phyloP scores from a whole-genome alignment of 2,113 vertebrate species.

The Cephalopterus ornatus region DNA sequence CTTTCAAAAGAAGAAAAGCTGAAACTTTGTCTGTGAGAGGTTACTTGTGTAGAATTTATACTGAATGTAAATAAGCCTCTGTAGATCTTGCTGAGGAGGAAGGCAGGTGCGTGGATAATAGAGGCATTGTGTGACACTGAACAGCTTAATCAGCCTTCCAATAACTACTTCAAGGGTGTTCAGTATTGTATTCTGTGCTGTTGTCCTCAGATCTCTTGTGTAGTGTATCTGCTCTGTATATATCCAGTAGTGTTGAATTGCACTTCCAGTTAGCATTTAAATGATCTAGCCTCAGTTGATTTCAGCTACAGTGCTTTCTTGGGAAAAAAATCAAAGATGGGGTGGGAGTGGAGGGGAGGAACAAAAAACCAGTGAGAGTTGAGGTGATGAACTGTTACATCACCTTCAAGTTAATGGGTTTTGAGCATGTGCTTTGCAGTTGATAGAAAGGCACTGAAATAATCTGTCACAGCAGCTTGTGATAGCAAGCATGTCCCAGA shows the following conservation, averaged over 20 bases:
- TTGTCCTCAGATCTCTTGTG: constrained; percentile 15
- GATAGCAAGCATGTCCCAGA: background rate
- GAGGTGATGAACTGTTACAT: background rate
- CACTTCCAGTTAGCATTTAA: constrained; percentile 53
- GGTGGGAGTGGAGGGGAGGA: background rate
- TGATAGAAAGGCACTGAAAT: constrained; percentile 2
- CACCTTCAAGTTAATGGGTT: background rate
- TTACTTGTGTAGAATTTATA: background rate
- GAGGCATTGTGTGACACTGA: constrained; percentile 9
- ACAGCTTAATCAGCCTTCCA: background rate
- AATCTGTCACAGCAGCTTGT: background rate
- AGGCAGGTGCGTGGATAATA: background rate
- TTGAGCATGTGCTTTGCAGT: background rate
- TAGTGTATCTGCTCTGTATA: constrained; percentile 41
- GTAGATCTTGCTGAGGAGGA: background rate
- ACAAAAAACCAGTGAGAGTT: background rate
- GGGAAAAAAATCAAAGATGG: background rate
- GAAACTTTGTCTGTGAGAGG: background rate
- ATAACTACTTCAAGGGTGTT: background rate
- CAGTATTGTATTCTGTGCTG: constrained; percentile 8
- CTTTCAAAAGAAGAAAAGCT: constrained; percentile 12
- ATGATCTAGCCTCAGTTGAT: constrained; percentile 22
- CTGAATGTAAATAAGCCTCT: constrained; percentile 16
- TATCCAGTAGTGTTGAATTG: constrained; percentile 27
- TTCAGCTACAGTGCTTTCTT: constrained; percentile 20